These are phyloP conservation scores for Henricia sp. DNA, from an alignment of 53 echinoderm and acorn worm species.

Conservation along the genomic window DNA sequence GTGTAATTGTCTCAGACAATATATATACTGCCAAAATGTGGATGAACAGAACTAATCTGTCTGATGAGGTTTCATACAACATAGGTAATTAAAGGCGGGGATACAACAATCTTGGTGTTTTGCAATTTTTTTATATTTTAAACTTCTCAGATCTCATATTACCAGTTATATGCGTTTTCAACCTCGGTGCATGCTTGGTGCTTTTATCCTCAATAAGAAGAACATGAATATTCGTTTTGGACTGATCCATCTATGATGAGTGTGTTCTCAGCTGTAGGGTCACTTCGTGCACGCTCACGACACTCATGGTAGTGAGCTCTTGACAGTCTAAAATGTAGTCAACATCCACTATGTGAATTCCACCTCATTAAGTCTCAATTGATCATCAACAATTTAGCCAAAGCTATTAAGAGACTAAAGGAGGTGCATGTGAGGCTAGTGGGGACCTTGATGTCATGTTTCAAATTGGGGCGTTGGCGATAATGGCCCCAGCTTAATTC, in stretches of 20 bases:
- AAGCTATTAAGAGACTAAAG: too few relatives aligned
- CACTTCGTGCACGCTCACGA: constrained; percentile 13
- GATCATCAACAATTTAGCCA: too few relatives aligned
- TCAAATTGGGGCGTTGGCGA: too few relatives aligned
- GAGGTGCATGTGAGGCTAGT: too few relatives aligned
- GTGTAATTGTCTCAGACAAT: too few relatives aligned
- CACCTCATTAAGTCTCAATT: not conserved
- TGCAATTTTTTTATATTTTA: not conserved
- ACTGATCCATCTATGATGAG: constrained; percentile 35
- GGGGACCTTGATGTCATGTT: too few relatives aligned
- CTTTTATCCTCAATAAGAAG: constrained; percentile 12
- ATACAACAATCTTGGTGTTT: too few relatives aligned
- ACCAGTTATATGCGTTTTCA: constrained; percentile 29
- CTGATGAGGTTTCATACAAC: not conserved
- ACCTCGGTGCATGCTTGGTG: not conserved
- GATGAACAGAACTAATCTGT: not conserved
- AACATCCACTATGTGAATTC: not conserved
- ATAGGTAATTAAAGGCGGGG: too few relatives aligned
- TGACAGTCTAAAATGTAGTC: not conserved
- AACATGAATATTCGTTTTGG: constrained; percentile 19
- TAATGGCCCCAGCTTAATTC: too few relatives aligned
- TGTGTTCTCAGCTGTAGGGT: not conserved
- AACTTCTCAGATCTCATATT: not conserved
- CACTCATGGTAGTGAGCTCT: constrained; percentile 20
- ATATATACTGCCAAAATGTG: too few relatives aligned